Percentiles rank a stretch among this genome's conserved stretches.
These are phyloP conservation scores for Oscheius sp. DNA, from an alignment of 1,140 invertebrate species.

Conservation along the genomic window DNA sequence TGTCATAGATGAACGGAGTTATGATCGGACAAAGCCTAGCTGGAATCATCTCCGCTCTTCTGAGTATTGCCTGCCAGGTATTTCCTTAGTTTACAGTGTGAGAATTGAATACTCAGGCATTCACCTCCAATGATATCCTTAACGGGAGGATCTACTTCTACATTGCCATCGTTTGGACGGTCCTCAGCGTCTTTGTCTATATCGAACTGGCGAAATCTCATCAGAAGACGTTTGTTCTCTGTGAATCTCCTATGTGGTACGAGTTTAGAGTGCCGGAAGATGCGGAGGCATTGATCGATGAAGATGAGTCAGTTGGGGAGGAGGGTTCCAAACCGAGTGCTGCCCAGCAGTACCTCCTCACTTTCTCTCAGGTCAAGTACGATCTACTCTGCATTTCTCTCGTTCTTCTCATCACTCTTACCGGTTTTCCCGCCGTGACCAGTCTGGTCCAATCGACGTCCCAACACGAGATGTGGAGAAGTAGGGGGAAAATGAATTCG, in stretches of 20 bases:
- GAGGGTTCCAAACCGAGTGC: no score
- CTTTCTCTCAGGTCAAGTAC: constrained; percentile 6
- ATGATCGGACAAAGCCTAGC: constrained; percentile 28
- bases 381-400: constrained; percentile 11
- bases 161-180: constrained; percentile 7
- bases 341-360: not conserved
- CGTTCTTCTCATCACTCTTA: constrained; percentile 9
- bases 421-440: constrained; percentile 15
- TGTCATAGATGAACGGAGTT: constrained; percentile 25
- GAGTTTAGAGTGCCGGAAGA: constrained; percentile 9
- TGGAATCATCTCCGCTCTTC: constrained; percentile 10
- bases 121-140: constrained; percentile 24
- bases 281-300: not conserved
- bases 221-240: not conserved
- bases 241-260: no score
- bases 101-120: constrained; percentile 6
- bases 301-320: no score
- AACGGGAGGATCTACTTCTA: constrained; percentile 33
- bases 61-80: constrained; percentile 23
- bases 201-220: not conserved
- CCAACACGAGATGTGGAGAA: not conserved
- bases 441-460: constrained; percentile 6
- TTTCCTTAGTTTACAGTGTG: no score
- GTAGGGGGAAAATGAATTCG: not conserved
- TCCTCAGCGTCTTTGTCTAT: constrained; percentile 7